A percentile compares a stretch with the other conserved stretches of the same genome.
Conservation (phyloP, 2,888 invertebrate species). For the Acleris holmiana region DNA sequence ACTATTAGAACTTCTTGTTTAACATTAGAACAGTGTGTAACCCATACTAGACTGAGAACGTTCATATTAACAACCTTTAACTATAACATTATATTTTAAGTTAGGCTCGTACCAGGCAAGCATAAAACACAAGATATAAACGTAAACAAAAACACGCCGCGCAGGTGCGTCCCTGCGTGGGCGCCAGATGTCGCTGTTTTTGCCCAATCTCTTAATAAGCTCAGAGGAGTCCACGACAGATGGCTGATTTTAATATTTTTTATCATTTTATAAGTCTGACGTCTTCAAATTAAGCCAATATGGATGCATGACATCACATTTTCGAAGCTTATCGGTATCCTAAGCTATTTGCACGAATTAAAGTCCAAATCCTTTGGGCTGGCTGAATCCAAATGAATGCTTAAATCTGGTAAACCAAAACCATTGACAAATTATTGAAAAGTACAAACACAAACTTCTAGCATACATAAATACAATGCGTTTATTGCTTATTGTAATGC, state of each 20-base stretch:
- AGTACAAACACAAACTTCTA: too few relatives aligned
- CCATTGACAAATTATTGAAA: too few relatives aligned
- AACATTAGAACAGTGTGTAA: too few relatives aligned
- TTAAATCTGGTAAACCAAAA: too few relatives aligned
- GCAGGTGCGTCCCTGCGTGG: slow-evolving; percentile 29
- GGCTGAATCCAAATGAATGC: too few relatives aligned
- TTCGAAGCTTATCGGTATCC: slow-evolving; percentile 4
- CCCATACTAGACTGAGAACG: too few relatives aligned
- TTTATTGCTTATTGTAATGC: too few relatives aligned
- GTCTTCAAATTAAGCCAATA: slow-evolving; percentile 16
- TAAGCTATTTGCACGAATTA: too few relatives aligned
- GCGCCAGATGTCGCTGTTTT: slow-evolving; percentile 31
- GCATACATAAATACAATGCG: too few relatives aligned
- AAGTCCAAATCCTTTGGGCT: too few relatives aligned
- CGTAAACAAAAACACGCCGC: slow-evolving; percentile 18
- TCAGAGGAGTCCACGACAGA: slow-evolving; percentile 22
- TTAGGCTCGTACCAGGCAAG: slow-evolving; percentile 11
- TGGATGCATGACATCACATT: slow-evolving; percentile 31
- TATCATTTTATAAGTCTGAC: slow-evolving; percentile 31
- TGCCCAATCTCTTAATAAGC: slow-evolving; percentile 34
- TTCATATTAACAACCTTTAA: too few relatives aligned
- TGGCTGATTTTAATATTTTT: slow-evolving; percentile 34
- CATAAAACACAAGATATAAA: slow-evolving; percentile 11
- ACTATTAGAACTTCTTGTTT: too few relatives aligned
- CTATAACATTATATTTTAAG: neutral